Conservation (phyloP, 2,113 vertebrate genomes). For the Sander lucioperca region DNA sequence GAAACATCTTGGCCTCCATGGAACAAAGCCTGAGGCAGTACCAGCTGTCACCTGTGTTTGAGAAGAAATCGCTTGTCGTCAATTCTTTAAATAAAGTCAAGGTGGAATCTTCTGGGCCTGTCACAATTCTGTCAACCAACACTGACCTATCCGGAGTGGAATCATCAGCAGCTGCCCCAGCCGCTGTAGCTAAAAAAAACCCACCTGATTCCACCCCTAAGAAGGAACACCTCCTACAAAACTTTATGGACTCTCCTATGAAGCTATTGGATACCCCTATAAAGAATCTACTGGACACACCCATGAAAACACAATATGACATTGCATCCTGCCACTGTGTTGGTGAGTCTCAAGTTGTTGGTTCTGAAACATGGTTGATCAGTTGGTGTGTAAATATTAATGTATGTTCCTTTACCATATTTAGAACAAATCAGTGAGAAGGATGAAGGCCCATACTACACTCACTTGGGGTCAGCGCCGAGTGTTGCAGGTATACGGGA, state of each 20-base stretch:
- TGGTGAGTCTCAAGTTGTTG: slow-evolving; percentile 85
- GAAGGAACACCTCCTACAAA: slow-evolving; percentile 89
- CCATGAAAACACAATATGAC: slow-evolving; percentile 97
- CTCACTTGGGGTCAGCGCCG: slow-evolving; percentile 96
- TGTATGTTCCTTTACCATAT: slow-evolving; percentile 25
- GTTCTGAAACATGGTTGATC: slow-evolving; percentile 8
- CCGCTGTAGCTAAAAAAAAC: slow-evolving; percentile 66
- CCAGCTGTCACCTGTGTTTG: slow-evolving; percentile 91
- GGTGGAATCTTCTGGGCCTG: slow-evolving; percentile 90
- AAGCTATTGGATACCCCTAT: slow-evolving; percentile 93
- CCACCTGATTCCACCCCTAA: slow-evolving; percentile 89
- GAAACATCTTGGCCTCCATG: slow-evolving; percentile 95
- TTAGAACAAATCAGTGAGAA: slow-evolving; percentile 98
- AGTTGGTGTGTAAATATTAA: slow-evolving; percentile 30
- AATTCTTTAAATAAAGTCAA: slow-evolving; percentile 92
- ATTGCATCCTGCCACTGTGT: slow-evolving; percentile 96
- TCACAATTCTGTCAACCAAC: slow-evolving; percentile 89
- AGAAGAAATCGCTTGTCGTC: slow-evolving; percentile 89
- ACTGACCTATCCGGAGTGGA: slow-evolving; percentile 78
- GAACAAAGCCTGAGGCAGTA: slow-evolving; percentile 94
- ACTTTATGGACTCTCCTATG: slow-evolving; percentile 95
- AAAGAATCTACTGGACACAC: slow-evolving; percentile 95
- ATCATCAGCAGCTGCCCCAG: slow-evolving; percentile 24
- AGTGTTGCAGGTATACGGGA: slow-evolving; percentile 94
- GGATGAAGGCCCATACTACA: slow-evolving; percentile 99